Conservation (phyloP, 2,888 invertebrate species). For the Dryocosmus kuriphilus region DNA sequence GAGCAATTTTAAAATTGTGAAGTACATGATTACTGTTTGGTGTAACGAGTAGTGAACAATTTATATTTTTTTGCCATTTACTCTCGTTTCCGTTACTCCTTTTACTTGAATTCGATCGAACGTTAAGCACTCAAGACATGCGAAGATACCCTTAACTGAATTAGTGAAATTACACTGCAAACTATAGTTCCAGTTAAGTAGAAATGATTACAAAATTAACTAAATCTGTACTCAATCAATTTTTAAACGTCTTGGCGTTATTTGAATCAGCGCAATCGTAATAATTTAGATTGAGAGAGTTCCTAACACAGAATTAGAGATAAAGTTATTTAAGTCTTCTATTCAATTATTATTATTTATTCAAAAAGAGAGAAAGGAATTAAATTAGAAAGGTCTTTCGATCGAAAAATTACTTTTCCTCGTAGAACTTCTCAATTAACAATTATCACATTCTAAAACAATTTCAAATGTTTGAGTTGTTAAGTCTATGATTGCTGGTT, state of each 20-base stretch:
- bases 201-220: too few species aligned
- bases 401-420: neutral
- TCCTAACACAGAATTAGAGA: neutral
- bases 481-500: neutral
- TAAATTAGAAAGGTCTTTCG: neutral
- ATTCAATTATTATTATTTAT: neutral
- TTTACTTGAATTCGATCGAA: conserved; percentile 53
- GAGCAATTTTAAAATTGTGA: neutral
- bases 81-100: conserved; percentile 43
- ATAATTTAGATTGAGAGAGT: neutral
- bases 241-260: too few species aligned
- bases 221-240: too few species aligned
- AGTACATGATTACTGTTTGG: neutral
- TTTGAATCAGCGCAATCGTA: too few species aligned
- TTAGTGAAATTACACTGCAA: too few species aligned
- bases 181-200: too few species aligned
- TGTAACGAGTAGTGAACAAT: neutral
- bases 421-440: neutral
- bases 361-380: neutral
- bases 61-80: conserved; percentile 19
- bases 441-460: conserved; percentile 10
- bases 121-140: conserved; percentile 22
- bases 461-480: conserved; percentile 9
- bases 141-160: too few species aligned
- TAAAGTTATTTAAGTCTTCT: neutral